Percentiles rank a stretch among this genome's conserved stretches.
These are phyloP conservation scores for Microcebus lehilahytsara DNA, from an alignment of 2,113 vertebrate genomes.

Conservation along the genomic window DNA sequence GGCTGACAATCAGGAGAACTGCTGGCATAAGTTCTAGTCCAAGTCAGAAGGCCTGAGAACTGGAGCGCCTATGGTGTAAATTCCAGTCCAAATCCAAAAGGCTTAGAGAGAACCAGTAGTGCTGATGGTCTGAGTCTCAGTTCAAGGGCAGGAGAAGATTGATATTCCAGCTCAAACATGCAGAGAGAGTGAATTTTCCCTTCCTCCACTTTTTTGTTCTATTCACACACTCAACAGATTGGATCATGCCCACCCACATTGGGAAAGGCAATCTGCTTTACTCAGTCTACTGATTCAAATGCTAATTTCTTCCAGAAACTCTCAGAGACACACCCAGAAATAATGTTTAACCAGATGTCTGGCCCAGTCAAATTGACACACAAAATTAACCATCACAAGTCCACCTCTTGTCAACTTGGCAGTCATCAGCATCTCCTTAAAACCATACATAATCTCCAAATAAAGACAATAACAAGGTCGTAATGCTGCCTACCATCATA, in stretches of 20 bases:
- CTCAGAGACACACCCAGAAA: slow-evolving; percentile 31
- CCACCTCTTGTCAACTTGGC: neutral
- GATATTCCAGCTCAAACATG: neutral
- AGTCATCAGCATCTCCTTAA: neutral
- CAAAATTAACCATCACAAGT: neutral
- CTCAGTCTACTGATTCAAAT: slow-evolving; percentile 5
- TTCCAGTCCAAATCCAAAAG: neutral
- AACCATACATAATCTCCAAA: neutral
- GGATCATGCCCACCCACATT: neutral
- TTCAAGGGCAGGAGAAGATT: neutral
- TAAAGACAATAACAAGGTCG: neutral
- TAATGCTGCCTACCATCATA: neutral
- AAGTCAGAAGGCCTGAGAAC: neutral
- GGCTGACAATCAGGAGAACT: neutral
- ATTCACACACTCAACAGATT: neutral
- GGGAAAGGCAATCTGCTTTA: neutral
- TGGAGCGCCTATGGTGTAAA: neutral
- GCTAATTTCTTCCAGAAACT: slow-evolving; percentile 30
- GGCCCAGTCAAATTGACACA: neutral
- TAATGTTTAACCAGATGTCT: neutral
- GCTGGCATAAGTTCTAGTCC: too few relatives aligned
- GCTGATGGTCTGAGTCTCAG: neutral
- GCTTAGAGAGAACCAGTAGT: neutral
- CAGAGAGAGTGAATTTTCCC: neutral
- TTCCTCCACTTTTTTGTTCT: neutral